Evolutionary conservation across 2,797 vertebrate species (phyloP), one percentile per base, ranked within the genome.

Genomic region (Hybognathus amarus): DNA sequence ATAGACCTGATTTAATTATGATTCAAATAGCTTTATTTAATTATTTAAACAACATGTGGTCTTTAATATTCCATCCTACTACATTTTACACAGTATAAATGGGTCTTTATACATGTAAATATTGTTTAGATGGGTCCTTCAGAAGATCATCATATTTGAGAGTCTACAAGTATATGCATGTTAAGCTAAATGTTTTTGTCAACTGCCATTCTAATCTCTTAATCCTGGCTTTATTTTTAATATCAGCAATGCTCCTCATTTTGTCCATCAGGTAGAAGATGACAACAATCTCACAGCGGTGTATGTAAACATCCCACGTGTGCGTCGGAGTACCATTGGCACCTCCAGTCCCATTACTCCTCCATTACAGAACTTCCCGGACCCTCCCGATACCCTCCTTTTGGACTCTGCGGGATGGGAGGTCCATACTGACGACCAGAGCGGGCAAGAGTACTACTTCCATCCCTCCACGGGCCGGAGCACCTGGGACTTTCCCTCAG

Each of bases 401-500:
- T 89, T 89, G 1, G 90, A 92, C 86, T 86, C 86, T 3, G 90
- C 88, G 0, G 94, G 90, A 91, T 99, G 98, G 97, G 97, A 98
- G 92, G 96, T 95, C 7, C 97, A 98, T 87, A 94, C 91, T 79
- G 97, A 99, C 89, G 47, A 92, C 0, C 93, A 90, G 11, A 98
- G 94, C 8, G 97, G 97, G 33, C 96, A 94, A 75, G 94, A 95
- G 87, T 99, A 96, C 89, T 99, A 96, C 90, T 97, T 96, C 89
- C 96, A 99, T 89, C 93, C 95, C 0, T 78, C 88, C 81, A 96
- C 97, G 0, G 96, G 97, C 3, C 94, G 90, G 83, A 97, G 96
- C 87, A 98, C 97, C 73, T 99, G 98, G 98, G 96, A 99, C 11
- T 95, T 91, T 82, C 97, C 4, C 95, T 95, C 30, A 85, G 91